Evolutionary conservation across 1,140 invertebrate genomes (phyloP).

Genomic region (Drosophila grimshawi): DNA sequence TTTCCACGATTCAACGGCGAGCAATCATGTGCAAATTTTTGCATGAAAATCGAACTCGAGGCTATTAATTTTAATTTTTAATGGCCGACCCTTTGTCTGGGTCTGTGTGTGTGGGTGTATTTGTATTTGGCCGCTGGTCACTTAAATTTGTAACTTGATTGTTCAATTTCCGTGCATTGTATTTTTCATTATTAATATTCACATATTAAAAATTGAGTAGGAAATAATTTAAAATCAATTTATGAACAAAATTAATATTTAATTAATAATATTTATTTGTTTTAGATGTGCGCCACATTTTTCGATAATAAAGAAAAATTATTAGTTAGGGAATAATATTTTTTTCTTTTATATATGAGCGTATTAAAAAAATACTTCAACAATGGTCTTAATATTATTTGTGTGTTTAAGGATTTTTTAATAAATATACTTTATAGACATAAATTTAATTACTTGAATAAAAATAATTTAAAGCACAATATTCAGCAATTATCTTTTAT

Average conservation of each 20-base stretch:
- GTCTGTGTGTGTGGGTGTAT: background rate
- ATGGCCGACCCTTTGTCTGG: background rate
- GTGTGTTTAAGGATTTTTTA: background rate
- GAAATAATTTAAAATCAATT: background rate
- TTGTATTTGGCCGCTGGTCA: slow-evolving; percentile 13
- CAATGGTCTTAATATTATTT: too few species aligned
- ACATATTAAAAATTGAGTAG: background rate
- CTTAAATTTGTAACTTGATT: slow-evolving; percentile 27
- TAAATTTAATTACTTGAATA: too few species aligned
- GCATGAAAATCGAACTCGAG: slow-evolving; percentile 51
- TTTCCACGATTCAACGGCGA: slow-evolving; percentile 43
- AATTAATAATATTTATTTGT: too few species aligned
- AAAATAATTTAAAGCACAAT: too few species aligned
- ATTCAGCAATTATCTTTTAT: background rate
- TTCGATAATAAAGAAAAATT: too few species aligned
- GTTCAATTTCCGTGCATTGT: slow-evolving; percentile 17
- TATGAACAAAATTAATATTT: background rate
- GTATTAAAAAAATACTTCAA: too few species aligned
- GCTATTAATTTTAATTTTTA: slow-evolving; percentile 70
- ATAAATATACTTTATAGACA: background rate
- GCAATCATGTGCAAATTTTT: slow-evolving; percentile 69
- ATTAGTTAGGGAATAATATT: too few species aligned
- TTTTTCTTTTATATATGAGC: too few species aligned
- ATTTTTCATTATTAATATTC: slow-evolving; percentile 9
- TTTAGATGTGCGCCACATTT: too few species aligned